phyloP scores from a whole-genome alignment of 2,113 vertebrate genomes.

The Holacanthus passer region DNA sequence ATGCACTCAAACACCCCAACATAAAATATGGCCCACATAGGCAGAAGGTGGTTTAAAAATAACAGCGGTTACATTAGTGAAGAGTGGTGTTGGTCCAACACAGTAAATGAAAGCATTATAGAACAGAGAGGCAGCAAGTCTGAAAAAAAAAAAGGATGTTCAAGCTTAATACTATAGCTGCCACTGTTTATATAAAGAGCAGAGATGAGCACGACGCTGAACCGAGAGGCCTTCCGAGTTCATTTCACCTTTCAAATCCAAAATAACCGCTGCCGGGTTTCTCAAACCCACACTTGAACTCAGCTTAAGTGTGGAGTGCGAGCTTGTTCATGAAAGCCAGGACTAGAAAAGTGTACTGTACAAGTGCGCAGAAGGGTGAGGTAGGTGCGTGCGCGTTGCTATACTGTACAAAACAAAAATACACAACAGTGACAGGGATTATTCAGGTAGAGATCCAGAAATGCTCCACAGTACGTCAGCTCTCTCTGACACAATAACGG shows the following conservation, averaged over 20 bases:
- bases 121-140: constrained; percentile 23
- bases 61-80: constrained; percentile 57
- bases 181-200: constrained; percentile 71
- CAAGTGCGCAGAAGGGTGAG: constrained; percentile 16
- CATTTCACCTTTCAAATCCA: constrained; percentile 70
- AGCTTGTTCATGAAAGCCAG: constrained; percentile 50
- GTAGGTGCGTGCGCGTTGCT: not conserved
- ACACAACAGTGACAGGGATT: not conserved
- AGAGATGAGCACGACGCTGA: constrained; percentile 63
- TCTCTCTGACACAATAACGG: not conserved
- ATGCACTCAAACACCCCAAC: constrained; percentile 41
- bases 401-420: constrained; percentile 11
- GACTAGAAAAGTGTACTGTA: constrained; percentile 14
- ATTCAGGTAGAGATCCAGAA: not conserved
- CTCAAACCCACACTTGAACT: constrained; percentile 76
- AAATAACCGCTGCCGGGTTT: constrained; percentile 75
- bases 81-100: constrained; percentile 42
- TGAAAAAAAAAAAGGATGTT: constrained; percentile 8
- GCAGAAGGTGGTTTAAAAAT: constrained; percentile 59
- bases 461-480: not conserved
- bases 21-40: constrained; percentile 44
- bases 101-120: constrained; percentile 49
- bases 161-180: constrained; percentile 55
- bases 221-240: constrained; percentile 63
- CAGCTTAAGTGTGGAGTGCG: constrained; percentile 47